Conservation (phyloP, 2,113 vertebrate species). For the Pterocles gutturalis region DNA sequence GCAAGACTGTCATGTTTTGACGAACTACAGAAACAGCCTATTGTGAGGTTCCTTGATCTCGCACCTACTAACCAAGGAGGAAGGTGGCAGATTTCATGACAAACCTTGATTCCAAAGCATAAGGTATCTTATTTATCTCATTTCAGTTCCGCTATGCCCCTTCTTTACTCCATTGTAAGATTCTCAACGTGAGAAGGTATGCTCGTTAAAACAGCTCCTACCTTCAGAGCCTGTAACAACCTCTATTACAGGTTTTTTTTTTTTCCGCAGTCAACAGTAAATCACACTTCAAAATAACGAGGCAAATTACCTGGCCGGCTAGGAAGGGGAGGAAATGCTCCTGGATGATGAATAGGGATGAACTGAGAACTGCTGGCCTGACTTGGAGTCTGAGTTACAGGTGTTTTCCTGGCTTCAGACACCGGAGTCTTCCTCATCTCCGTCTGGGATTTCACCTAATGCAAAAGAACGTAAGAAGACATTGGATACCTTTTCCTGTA, state of each 20-base stretch:
- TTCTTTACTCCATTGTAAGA: background rate
- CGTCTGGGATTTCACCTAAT: conserved; percentile 89
- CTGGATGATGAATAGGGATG: conserved; percentile 96
- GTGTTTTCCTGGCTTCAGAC: conserved; percentile 93
- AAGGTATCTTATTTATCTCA: background rate
- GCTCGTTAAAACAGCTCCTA: background rate
- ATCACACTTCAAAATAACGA: background rate
- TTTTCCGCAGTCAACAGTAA: background rate
- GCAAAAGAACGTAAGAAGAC: conserved; percentile 19
- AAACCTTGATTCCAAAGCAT: background rate
- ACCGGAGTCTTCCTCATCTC: conserved; percentile 95
- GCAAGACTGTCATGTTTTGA: background rate
- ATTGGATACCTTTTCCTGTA: background rate
- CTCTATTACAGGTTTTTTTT: background rate
- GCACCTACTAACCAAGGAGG: background rate
- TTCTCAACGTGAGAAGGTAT: background rate
- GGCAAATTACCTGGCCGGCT: conserved; percentile 87
- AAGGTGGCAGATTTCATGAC: background rate
- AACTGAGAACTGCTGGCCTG: conserved; percentile 94
- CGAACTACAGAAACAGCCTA: background rate
- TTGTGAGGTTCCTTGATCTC: background rate
- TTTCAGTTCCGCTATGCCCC: background rate
- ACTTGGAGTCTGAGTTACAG: conserved; percentile 86
- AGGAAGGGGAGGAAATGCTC: conserved; percentile 95
- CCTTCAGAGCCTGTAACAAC: background rate